A percentile compares a stretch with the other conserved stretches of the same genome.
Evolutionary conservation across 2,113 vertebrate species (phyloP).

Genomic region (Bubo bubo): DNA sequence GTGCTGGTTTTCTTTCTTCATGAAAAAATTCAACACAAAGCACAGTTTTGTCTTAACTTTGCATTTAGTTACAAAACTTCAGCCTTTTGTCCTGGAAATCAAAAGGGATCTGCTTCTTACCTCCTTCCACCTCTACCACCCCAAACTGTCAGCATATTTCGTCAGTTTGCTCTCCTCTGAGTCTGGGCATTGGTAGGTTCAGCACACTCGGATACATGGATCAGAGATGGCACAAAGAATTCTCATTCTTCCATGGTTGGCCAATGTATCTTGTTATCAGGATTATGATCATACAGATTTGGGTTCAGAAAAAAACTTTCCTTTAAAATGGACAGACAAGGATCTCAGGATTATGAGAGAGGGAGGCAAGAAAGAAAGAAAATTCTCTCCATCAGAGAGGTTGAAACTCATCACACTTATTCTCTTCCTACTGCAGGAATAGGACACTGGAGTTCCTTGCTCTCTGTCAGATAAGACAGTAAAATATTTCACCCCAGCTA

Average conservation of each 20-base stretch:
- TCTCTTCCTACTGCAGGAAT: not conserved
- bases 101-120: not conserved
- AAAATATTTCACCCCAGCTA: not conserved
- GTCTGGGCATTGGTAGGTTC: not conserved
- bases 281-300: not conserved
- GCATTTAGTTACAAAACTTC: not conserved
- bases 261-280: not conserved
- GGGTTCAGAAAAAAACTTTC: not conserved
- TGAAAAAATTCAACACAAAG: not conserved
- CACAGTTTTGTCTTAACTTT: not conserved
- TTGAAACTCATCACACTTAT: not conserved
- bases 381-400: not conserved
- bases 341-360: not conserved
- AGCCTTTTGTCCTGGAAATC: not conserved
- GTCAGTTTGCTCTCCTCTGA: not conserved
- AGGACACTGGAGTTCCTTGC: not conserved
- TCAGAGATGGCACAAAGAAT: not conserved
- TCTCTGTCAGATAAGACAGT: not conserved
- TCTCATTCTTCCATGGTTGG: not conserved
- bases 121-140: not conserved
- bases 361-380: not conserved
- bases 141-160: not conserved
- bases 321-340: not conserved
- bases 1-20: not conserved
- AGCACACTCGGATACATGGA: not conserved